Base-by-base conservation (phyloP, 2,888 invertebrate species). In the Hyles lineata region DNA sequence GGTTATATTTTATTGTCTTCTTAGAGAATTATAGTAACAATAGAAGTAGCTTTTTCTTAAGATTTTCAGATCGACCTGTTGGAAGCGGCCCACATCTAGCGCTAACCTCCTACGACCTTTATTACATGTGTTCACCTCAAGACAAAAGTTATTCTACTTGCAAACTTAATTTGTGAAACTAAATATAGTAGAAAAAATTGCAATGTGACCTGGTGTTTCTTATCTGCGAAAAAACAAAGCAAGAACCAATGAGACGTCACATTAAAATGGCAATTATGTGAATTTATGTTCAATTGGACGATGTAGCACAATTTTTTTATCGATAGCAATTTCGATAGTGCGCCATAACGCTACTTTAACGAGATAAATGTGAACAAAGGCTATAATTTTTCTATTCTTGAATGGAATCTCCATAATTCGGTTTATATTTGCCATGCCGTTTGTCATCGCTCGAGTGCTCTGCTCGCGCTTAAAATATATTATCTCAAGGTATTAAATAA, bases 321-420 rank as follows among this genome's bases (percentile, higher is more conserved):
- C 85, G 90, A 88, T 85, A 89, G 87, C 91, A 93, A 93, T 93
- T 90, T 88, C 90, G 89, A 93, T 94, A 93, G 90, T 91, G 91
- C 88, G 80, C 80, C 80, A 78, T 88, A 83, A 87, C 86, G 83
- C 85, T 83, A 86, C 32, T 89, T 84, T 85, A 83, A 82, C 83
- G 87, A 89, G 88, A 92, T 90, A 90, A 89, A 90, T 87, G 82
- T 81, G 85, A 88, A 89, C 88, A 87, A 86, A 81, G 82, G 87
- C 85, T 79, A 90, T 92, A 90, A 90, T 89, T 92, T 90, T 87
- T 89, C 87, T 86, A 88, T 85, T 87, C 85, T 88, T 83, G 85
- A 86, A 88, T 87, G 83, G 79, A 82, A 91, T 91, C 87, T 90
- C 83, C 89, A 92, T 92, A 90, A 89, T 91, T 91, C 89, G 85